Evolutionary conservation across 2,888 invertebrate genomes (phyloP).

Genomic region (Agonopterix arenella): DNA sequence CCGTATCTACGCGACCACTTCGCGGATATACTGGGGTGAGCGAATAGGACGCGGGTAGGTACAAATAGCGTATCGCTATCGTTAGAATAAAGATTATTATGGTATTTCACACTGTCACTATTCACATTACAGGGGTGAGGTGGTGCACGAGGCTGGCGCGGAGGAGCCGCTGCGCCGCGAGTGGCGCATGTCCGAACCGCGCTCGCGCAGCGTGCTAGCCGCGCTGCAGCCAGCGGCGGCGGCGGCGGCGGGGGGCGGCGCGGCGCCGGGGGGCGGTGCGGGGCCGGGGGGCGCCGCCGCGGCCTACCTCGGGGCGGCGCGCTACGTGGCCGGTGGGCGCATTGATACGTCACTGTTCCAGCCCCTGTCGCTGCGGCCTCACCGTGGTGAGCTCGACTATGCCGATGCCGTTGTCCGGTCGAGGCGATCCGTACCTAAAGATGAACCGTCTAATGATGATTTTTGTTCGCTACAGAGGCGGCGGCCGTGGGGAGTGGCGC

Average conservation of each 20-base stretch:
- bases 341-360: conserved; percentile 69
- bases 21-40: conserved; percentile 84
- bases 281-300: conserved; percentile 80
- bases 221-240: conserved; percentile 16
- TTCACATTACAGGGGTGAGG: conserved; percentile 41
- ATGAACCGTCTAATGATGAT: background rate
- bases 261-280: conserved; percentile 10
- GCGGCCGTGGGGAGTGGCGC: conserved; percentile 54
- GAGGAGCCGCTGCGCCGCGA: conserved; percentile 25
- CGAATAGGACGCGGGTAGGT: background rate
- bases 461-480: conserved; percentile 35
- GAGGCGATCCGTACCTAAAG: background rate
- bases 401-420: background rate
- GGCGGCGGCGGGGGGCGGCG: conserved; percentile 9
- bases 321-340: conserved; percentile 84
- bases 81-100: background rate
- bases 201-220: conserved; percentile 17
- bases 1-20: conserved; percentile 76
- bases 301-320: conserved; percentile 86
- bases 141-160: conserved; percentile 34
- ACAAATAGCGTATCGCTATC: background rate
- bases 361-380: conserved; percentile 47
- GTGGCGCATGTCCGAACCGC: conserved; percentile 15
- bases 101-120: background rate
- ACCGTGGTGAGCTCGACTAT: conserved; percentile 35